Base-by-base conservation (phyloP, 2,113 vertebrate genomes). In the Ifrita kowaldi region DNA sequence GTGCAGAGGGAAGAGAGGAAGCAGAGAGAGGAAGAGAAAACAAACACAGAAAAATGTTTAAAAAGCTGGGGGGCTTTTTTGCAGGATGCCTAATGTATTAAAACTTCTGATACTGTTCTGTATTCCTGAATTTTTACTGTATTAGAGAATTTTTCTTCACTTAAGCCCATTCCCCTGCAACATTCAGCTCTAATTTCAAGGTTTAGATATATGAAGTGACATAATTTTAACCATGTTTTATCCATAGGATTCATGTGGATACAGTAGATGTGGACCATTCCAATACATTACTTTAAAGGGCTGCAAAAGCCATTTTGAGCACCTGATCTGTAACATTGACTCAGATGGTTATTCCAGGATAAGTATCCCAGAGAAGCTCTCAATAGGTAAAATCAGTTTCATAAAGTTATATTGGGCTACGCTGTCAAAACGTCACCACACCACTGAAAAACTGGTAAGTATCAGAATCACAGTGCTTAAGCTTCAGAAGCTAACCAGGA, bases 31-130 rank as follows among this genome's bases (percentile, higher is more conserved):
- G 11, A 78, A 23, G 20, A 70, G 30, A 4, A 82, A 64, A 68
- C 2, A 59, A 59, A n/a, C 20, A 22, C 10, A 83, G 6, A 4
- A 52, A 88, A 71, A 33, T 21, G 13, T 26, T 33, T 0, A 23
- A 68, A 90, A 90, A 59, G 1, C 2, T 59, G 8, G 1, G 0
- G 1, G 1, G 0, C 3, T 1, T 2, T 30, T 33, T 47, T 49
- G 11, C 23, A 26, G 20, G 5, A 41, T 62, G 15, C 4, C 8
- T 35, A 49, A 47, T 17, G 18, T 10, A 50, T 33, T 52, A 56
- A 55, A 59, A 60, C 0, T 24, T 63, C 6, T 1, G 1, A 42
- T 24, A n/a, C 12, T 37, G 47, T 44, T 46, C 21, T 35, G 6
- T 52, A 13, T 83, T 68, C 44, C 47, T 42, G 24, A 71, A 17